phyloP scores from a whole-genome alignment of 2,888 invertebrate species.

The Nemoura dubitans region DNA sequence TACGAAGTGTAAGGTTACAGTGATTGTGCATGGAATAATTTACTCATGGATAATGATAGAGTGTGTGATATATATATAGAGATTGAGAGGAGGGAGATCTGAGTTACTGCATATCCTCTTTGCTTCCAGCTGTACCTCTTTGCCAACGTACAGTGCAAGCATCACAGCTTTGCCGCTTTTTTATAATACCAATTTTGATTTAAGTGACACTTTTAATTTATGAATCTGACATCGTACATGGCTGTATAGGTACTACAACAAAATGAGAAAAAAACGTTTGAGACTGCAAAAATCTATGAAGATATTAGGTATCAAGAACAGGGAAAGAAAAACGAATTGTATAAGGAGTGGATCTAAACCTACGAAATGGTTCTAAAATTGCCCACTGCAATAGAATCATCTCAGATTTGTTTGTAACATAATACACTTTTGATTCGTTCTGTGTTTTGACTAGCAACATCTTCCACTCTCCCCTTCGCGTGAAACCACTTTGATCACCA shows the following conservation, averaged over 20 bases:
- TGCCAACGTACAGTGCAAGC: not conserved
- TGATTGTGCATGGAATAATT: not conserved
- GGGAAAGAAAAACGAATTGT: not conserved
- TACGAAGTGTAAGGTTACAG: conserved; percentile 2
- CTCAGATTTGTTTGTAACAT: not conserved
- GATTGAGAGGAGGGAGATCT: not conserved
- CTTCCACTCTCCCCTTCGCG: not conserved
- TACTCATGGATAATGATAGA: conserved; percentile 3
- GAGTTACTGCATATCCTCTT: not conserved
- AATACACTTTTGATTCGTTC: not conserved
- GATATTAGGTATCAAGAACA: not conserved
- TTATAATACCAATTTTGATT: not conserved
- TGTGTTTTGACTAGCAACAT: not conserved
- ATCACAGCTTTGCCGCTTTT: not conserved
- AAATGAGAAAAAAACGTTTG: not conserved
- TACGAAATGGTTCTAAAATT: too few species aligned
- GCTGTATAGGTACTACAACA: not conserved
- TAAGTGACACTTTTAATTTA: not conserved
- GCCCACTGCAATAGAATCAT: not conserved
- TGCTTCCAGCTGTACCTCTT: not conserved
- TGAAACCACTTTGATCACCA: not conserved
- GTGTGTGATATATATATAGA: not conserved
- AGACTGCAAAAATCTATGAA: not conserved
- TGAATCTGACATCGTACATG: not conserved
- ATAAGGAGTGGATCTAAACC: not conserved